phyloP scores from a whole-genome alignment of 2,113 vertebrate genomes.

The Pomatorhinus ruficollis region DNA sequence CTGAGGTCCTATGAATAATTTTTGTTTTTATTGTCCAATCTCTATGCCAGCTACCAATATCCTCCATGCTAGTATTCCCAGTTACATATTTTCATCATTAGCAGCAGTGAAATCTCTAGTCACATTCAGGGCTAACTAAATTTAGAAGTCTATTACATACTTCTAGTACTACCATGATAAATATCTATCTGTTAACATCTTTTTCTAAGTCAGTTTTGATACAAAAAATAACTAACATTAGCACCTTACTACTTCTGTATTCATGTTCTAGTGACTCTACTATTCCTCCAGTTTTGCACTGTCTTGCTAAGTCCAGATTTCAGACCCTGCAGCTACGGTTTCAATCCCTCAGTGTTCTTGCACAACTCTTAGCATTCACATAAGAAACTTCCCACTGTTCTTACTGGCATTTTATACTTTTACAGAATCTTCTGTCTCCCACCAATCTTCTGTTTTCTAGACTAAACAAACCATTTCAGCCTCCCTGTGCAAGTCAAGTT shows the following conservation, averaged over 20 bases:
- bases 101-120: not conserved
- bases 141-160: not conserved
- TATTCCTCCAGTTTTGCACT: not conserved
- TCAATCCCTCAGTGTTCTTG: not conserved
- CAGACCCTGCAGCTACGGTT: not conserved
- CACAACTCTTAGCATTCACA: not conserved
- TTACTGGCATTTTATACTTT: not conserved
- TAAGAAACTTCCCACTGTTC: not conserved
- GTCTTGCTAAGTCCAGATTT: not conserved
- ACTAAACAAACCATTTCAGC: conserved; percentile 45
- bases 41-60: not conserved
- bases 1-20: not conserved
- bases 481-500: not conserved
- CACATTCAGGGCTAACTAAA: not conserved
- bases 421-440: not conserved
- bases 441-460: not conserved
- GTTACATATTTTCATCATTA: not conserved
- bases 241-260: not conserved
- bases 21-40: not conserved
- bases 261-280: not conserved
- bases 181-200: not conserved
- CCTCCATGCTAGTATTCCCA: not conserved
- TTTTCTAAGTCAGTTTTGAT: not conserved
- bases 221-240: not conserved
- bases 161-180: not conserved